phyloP scores from a whole-genome alignment of 2,797 vertebrate species.

The Typhlichthys subterraneus region DNA sequence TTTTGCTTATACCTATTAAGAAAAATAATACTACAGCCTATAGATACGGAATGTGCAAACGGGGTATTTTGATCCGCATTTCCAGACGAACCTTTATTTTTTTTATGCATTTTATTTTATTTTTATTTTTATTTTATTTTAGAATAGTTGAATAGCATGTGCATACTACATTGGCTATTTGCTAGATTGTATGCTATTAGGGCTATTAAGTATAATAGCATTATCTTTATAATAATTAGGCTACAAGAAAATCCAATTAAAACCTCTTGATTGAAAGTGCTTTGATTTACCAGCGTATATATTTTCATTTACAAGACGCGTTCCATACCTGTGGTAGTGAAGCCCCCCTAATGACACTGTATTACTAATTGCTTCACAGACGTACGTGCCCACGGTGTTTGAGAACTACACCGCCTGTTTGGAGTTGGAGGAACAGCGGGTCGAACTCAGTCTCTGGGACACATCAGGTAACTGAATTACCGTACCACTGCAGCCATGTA shows the following conservation, averaged over 20 bases:
- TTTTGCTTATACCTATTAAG: background rate
- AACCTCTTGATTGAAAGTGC: conserved; percentile 3
- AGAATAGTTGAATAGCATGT: background rate
- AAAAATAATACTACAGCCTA: background rate
- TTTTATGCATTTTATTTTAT: background rate
- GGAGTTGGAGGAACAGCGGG: conserved; percentile 92
- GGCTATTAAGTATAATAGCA: too few species aligned
- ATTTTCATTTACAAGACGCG: conserved; percentile 11
- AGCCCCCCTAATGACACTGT: conserved; percentile 28
- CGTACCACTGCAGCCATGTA: background rate
- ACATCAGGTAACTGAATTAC: conserved; percentile 86
- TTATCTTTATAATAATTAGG: conserved; percentile 12
- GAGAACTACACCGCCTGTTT: conserved; percentile 97
- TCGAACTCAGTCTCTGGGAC: conserved; percentile 96
- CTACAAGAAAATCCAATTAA: conserved; percentile 11
- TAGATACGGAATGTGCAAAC: conserved; percentile 52
- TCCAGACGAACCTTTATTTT: conserved; percentile 9
- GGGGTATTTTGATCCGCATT: conserved; percentile 55
- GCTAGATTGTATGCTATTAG: background rate
- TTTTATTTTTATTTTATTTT: background rate
- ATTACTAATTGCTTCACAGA: conserved; percentile 77
- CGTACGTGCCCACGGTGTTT: conserved; percentile 94
- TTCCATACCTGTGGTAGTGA: conserved; percentile 18
- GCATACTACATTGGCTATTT: background rate
- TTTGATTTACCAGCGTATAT: background rate